These are phyloP conservation scores for Tridacna crocea DNA, from an alignment of 2,888 invertebrate species.

Conservation along the genomic window DNA sequence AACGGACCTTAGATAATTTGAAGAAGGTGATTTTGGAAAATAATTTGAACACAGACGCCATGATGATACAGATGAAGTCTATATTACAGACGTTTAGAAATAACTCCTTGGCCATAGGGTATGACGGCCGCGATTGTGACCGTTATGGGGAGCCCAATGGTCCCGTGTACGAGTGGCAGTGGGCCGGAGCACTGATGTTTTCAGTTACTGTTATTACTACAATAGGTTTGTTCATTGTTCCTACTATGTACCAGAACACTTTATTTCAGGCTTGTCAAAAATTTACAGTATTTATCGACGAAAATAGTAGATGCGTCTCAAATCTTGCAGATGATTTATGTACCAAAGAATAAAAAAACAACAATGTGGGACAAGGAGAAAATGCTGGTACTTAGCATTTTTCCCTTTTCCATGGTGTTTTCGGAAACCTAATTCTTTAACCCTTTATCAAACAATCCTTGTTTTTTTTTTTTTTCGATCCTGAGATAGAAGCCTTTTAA, in stretches of 20 bases:
- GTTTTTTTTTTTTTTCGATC: too few species aligned
- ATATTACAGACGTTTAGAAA: slow-evolving; percentile 80
- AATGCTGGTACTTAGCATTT: too few species aligned
- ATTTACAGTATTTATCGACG: too few species aligned
- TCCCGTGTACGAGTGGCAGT: slow-evolving; percentile 81
- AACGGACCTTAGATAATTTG: slow-evolving; percentile 75
- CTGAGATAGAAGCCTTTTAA: too few species aligned
- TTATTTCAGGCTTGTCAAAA: too few species aligned
- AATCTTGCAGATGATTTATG: too few species aligned
- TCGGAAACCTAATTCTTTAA: too few species aligned
- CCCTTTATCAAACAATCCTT: too few species aligned
- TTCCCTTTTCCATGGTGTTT: too few species aligned
- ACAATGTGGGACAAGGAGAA: too few species aligned
- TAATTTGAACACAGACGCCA: slow-evolving; percentile 71
- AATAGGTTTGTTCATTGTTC: slow-evolving; percentile 73
- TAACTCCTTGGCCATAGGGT: slow-evolving; percentile 81
- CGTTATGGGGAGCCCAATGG: slow-evolving; percentile 78
- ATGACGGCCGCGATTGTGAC: slow-evolving; percentile 81
- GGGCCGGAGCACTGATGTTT: slow-evolving; percentile 82
- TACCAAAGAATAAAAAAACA: too few species aligned
- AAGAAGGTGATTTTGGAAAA: slow-evolving; percentile 76
- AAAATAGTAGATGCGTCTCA: too few species aligned
- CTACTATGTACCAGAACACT: neutral
- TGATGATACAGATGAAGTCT: slow-evolving; percentile 75
- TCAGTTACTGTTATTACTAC: slow-evolving; percentile 83